A percentile compares a stretch with the other conserved stretches of the same genome.
phyloP scores from a whole-genome alignment of 2,797 vertebrate species.

The Aplochiton taeniatus region DNA sequence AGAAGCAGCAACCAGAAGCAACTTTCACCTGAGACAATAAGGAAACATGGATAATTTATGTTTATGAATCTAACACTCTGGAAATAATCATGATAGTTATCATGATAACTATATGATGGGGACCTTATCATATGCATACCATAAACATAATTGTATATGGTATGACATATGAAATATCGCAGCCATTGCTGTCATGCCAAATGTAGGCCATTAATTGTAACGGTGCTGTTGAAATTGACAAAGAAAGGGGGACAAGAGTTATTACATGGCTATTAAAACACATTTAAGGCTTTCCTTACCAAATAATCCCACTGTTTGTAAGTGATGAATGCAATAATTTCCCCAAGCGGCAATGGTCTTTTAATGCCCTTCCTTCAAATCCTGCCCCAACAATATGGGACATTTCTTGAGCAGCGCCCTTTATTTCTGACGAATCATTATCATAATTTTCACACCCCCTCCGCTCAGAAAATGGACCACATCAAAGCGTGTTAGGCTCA shows the following conservation, averaged over 20 bases:
- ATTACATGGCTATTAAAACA: constrained; percentile 45
- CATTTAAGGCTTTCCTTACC: constrained; percentile 34
- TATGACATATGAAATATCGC: too few relatives aligned
- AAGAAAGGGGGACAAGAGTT: constrained; percentile 18
- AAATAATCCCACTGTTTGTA: constrained; percentile 38
- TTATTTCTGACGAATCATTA: constrained; percentile 45
- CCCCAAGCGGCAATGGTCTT: constrained; percentile 24
- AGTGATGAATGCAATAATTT: constrained; percentile 39
- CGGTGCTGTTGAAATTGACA: background rate
- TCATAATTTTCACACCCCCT: constrained; percentile 32
- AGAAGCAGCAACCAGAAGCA: too few relatives aligned
- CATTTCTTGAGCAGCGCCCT: constrained; percentile 29
- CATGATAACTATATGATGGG: too few relatives aligned
- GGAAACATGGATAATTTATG: too few relatives aligned
- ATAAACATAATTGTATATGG: too few relatives aligned
- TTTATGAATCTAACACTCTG: too few relatives aligned
- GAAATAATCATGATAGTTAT: too few relatives aligned
- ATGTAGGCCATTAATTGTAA: too few relatives aligned
- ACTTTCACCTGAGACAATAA: too few relatives aligned
- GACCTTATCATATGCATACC: too few relatives aligned
- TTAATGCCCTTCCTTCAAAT: constrained; percentile 23
- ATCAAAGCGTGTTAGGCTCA: constrained; percentile 50
- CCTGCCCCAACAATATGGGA: constrained; percentile 33
- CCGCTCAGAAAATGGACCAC: constrained; percentile 28
- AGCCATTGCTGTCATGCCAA: too few relatives aligned